A percentile compares a stretch with the other conserved stretches of the same genome.
Conservation (phyloP, 2,888 invertebrate genomes). For the Piscicola geometra region DNA sequence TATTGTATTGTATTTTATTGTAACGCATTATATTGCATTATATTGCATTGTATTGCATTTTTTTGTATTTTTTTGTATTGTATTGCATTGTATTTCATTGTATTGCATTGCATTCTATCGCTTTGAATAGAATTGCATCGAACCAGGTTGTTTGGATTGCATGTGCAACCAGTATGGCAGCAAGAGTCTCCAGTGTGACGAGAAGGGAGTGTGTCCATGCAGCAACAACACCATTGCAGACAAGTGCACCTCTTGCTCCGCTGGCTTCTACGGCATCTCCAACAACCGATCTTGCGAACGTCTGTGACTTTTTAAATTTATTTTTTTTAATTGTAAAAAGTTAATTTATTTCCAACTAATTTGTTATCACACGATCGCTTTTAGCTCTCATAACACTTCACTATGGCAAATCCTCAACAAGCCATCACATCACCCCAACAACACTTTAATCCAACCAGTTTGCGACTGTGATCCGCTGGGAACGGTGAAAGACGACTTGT, state of each 20-base stretch:
- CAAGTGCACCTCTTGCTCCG: conserved; percentile 45
- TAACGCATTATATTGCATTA: too few relatives aligned
- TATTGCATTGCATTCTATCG: conserved; percentile 13
- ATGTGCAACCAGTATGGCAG: conserved; percentile 46
- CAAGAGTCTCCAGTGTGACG: conserved; percentile 43
- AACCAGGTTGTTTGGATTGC: conserved; percentile 47
- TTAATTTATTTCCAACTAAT: background rate
- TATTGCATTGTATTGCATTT: too few relatives aligned
- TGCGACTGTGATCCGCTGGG: conserved; percentile 67
- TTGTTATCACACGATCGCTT: background rate
- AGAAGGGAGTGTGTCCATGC: conserved; percentile 46
- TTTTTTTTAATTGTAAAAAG: background rate
- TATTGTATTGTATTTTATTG: too few relatives aligned
- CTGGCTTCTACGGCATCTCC: conserved; percentile 46
- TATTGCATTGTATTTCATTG: too few relatives aligned
- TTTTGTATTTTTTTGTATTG: too few relatives aligned
- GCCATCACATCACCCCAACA: too few relatives aligned
- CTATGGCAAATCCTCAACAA: too few relatives aligned
- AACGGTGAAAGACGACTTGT: conserved; percentile 34
- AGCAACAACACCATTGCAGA: conserved; percentile 36
- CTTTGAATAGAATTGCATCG: conserved; percentile 3
- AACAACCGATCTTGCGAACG: conserved; percentile 44
- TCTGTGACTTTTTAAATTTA: conserved; percentile 41
- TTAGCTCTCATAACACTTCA: background rate
- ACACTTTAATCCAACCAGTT: too few relatives aligned